Base-by-base conservation (phyloP, 2,888 invertebrate species). In the Troilus luridus region DNA sequence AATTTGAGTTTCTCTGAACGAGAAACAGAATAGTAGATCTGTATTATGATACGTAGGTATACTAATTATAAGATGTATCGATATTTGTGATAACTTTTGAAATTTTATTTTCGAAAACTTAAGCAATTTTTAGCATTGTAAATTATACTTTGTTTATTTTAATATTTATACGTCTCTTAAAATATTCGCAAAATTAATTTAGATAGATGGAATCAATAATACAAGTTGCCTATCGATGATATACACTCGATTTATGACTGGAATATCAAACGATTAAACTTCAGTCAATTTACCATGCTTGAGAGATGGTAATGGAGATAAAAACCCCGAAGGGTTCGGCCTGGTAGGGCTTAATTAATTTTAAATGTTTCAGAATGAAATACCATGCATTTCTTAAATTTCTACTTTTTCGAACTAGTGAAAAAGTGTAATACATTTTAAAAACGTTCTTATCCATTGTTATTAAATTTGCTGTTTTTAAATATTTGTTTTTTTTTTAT, bases 281-380 rank as follows among this genome's bases (percentile, higher is more conserved):
- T 81, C 81, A 81, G 81, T 81, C 54, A 81, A 81, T 81, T 81
- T 81, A 81, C 81, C 72, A 72, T 89, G 89, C 89, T 60, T 77
- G 77, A 56, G 81, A 81, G 85, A 62, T 85, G 90, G 89, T 67
- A 60, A 89, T 54, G 64, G 56, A 64, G 56, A 72, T 72, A 59
- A 59, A 85, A 90, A 85, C 85, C 41, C 24, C 11, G 19, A 12
- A 56, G 41, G 85, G 59, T 27, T 27, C 59, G 85, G 85, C 62
- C 77, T 90, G 81, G 85, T 77, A 85, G 11, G 54, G 54, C 11
- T 54, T 81, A 77, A 54, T 81, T 81, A 54, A 81, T 81, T 54
- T n/a, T n/a, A 67, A 64, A 8, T 24, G 12, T 64, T 12, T 67
- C 24, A 3, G 0, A n/a, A 24, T 14, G 24, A 67, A 67, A 67